These are phyloP conservation scores for Campopleginae sp. DNA, from an alignment of 2,888 invertebrate species.

Conservation along the genomic window DNA sequence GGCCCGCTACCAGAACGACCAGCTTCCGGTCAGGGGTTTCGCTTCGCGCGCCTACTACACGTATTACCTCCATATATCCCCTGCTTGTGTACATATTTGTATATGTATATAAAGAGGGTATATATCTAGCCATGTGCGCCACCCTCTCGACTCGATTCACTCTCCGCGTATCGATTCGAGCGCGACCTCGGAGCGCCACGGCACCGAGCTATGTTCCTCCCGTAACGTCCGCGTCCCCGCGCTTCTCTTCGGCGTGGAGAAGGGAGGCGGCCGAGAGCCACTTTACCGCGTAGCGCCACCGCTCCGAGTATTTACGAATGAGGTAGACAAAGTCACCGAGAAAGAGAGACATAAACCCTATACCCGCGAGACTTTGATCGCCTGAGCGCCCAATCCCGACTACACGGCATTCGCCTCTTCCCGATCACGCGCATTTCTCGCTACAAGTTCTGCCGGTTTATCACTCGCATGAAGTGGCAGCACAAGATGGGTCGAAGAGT, in stretches of 20 bases:
- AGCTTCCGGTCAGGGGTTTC: constrained; percentile 79
- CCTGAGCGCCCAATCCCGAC: constrained; percentile 30
- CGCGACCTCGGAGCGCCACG: constrained; percentile 73
- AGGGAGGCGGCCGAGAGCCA: constrained; percentile 68
- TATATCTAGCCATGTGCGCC: constrained; percentile 63
- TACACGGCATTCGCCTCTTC: constrained; percentile 26
- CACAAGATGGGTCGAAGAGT: constrained; percentile 26
- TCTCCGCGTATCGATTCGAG: constrained; percentile 72
- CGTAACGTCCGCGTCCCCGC: constrained; percentile 49
- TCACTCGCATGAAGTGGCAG: constrained; percentile 54
- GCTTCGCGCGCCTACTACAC: constrained; percentile 64
- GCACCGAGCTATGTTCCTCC: constrained; percentile 69
- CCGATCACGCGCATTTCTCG: constrained; percentile 42
- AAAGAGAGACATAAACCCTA: constrained; percentile 34
- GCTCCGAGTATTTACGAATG: constrained; percentile 2
- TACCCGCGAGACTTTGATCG: constrained; percentile 38
- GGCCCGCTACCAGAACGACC: constrained; percentile 77
- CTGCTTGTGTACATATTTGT: constrained; percentile 23
- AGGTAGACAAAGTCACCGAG: neutral
- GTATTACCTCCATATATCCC: constrained; percentile 1
- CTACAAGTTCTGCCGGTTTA: constrained; percentile 55
- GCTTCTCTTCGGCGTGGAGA: constrained; percentile 58
- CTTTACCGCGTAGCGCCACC: constrained; percentile 61
- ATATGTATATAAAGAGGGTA: constrained; percentile 55
- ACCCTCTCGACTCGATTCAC: constrained; percentile 74